phyloP scores from a whole-genome alignment of 2,888 invertebrate species.

The Baronia brevicornis region DNA sequence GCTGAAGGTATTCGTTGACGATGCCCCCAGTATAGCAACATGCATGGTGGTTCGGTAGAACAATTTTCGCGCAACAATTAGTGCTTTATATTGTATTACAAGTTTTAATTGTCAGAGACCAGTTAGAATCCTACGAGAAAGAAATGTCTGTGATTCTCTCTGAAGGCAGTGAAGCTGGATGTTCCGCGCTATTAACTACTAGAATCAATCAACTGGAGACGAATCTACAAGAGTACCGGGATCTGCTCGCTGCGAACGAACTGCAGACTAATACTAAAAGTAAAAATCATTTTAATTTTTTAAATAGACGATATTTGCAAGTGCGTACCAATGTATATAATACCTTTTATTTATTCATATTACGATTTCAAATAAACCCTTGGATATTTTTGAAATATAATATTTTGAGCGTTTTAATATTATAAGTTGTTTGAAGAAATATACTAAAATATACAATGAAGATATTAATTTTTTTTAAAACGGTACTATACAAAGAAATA shows the following conservation, averaged over 20 bases:
- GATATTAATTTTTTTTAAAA: too few species aligned
- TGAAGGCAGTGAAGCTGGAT: constrained; percentile 51
- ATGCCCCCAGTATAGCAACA: too few species aligned
- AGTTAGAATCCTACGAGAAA: constrained; percentile 88
- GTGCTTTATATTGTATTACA: not conserved
- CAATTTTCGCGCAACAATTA: not conserved
- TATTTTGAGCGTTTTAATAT: too few species aligned
- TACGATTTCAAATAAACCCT: too few species aligned
- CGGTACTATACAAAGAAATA: too few species aligned
- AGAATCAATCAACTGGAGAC: constrained; percentile 84
- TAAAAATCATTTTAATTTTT: constrained; percentile 17
- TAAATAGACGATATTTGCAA: too few species aligned
- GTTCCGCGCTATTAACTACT: constrained; percentile 69
- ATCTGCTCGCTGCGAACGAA: constrained; percentile 80
- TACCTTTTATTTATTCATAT: too few species aligned
- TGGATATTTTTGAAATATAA: too few species aligned
- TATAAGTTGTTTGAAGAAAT: too few species aligned
- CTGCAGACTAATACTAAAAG: constrained; percentile 59
- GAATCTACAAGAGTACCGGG: constrained; percentile 83
- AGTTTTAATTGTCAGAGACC: constrained; percentile 69
- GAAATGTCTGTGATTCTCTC: constrained; percentile 78
- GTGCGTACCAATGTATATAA: too few species aligned
- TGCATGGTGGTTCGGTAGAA: not conserved
- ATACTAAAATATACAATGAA: too few species aligned
- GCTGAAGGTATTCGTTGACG: too few species aligned